Evolutionary conservation across 2,113 vertebrate species (phyloP), one percentile per base, ranked within the genome.

Genomic region (Cynocephalus volans): DNA sequence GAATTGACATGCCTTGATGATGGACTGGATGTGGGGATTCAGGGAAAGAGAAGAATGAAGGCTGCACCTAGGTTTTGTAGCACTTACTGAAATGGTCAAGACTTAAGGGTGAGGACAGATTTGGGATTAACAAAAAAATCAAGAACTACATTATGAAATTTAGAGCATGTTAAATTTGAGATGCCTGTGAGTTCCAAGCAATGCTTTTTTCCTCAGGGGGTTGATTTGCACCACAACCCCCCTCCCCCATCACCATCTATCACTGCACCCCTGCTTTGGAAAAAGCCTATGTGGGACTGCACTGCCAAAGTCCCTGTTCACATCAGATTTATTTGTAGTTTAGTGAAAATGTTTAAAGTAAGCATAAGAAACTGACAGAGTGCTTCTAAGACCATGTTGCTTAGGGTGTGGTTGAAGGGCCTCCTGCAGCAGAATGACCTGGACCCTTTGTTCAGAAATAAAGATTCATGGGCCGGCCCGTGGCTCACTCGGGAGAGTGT

Each of bases 321-420:
- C 18, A 26, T 41, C 28, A 23, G 41, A 80, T 45, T 85, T 88
- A 73, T 75, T 76, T 93, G 45, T 89, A 81, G 73, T 95, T 92
- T 80, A 62, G 45, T 92, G 52, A 76, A 95, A 60, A 75, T 80
- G 65, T 85, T 92, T 92, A 67, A 96, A 96, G 7, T 93, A 5
- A 17, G 7, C 56, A 11, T 86, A 76, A 75, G 67, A 60, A 90
- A 77, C 67, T 62, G 72, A 73, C 54, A 31, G 15, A 90, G 21
- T n/a, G 45, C 45, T 64, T 89, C 70, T 76, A 33, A 88, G 62
- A 87, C n/a, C 90, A 65, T 26, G 19, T 93, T 64, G 50, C 26
- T 70, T 73, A 81, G 56, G 41, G 50, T 75, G 19, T 89, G 45
- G 36, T 21, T 14, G 54, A 97, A 91, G 82, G 77, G 69, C 36